Conservation (phyloP, 2,113 vertebrate species). For the Hypomesus transpacificus region DNA sequence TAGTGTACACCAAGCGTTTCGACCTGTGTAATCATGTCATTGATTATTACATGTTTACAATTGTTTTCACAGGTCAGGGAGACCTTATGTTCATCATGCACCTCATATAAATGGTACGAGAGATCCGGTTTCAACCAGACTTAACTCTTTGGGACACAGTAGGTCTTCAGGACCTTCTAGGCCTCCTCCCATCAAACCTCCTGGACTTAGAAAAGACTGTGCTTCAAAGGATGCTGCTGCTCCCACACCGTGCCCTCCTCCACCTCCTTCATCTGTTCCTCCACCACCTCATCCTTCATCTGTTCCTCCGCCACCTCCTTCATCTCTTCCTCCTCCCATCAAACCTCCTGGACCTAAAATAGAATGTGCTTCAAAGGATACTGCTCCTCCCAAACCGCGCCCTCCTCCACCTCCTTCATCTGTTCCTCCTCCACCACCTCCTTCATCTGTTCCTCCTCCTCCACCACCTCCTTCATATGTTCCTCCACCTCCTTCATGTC, state of each 20-base stretch:
- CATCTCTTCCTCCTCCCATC: neutral
- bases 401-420: neutral
- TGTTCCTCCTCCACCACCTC: neutral
- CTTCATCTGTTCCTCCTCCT: neutral
- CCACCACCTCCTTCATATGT: no score
- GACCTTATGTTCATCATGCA: constrained; percentile 22
- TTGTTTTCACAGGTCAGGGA: constrained; percentile 48
- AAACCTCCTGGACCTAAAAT: neutral
- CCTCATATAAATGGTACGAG: constrained; percentile 20
- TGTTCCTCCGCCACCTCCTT: no score
- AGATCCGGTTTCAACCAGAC: constrained; percentile 20
- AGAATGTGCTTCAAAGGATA: neutral
- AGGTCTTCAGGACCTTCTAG: neutral
- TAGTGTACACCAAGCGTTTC: no score
- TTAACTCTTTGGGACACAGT: neutral
- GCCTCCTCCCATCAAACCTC: neutral
- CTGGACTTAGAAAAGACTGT: neutral
- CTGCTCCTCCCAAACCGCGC: no score
- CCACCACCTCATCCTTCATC: no score
- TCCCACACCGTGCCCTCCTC: no score
- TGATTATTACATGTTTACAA: no score
- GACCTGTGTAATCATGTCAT: no score
- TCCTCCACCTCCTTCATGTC: neutral
- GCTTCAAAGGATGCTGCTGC: neutral
- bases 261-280: no score